A percentile compares a stretch with the other conserved stretches of the same genome.
These are phyloP conservation scores for Tachysurus fulvidraco DNA, from an alignment of 2,113 vertebrate genomes.

Conservation along the genomic window DNA sequence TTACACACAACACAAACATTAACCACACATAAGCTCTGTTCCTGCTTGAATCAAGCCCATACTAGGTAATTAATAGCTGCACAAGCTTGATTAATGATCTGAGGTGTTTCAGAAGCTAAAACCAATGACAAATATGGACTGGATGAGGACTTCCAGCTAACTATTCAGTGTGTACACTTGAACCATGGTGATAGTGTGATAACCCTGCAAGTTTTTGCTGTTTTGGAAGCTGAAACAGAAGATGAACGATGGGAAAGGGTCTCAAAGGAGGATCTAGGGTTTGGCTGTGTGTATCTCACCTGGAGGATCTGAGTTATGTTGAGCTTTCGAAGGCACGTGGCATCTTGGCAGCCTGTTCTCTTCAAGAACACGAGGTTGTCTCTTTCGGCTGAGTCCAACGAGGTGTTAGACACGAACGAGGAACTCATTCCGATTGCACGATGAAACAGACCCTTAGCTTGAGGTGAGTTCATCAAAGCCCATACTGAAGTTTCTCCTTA, in stretches of 20 bases:
- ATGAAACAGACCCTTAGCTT: constrained; percentile 74
- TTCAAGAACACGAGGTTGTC: constrained; percentile 73
- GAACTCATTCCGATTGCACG: constrained; percentile 77
- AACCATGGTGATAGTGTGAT: background rate
- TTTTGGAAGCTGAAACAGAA: background rate
- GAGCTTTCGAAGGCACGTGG: constrained; percentile 66
- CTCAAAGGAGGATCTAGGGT: background rate
- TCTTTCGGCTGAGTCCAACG: constrained; percentile 68
- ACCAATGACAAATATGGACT: background rate
- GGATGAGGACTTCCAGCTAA: background rate
- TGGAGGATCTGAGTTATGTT: constrained; percentile 64
- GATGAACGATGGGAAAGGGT: background rate
- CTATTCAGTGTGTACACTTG: background rate
- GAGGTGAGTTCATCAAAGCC: constrained; percentile 74
- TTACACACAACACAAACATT: background rate
- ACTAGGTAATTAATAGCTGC: background rate
- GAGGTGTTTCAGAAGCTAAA: background rate
- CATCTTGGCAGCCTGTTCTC: constrained; percentile 66
- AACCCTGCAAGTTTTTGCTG: background rate
- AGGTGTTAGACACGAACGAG: constrained; percentile 63
- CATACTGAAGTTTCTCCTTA: constrained; percentile 72
- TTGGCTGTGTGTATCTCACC: constrained; percentile 57
- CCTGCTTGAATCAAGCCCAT: background rate
- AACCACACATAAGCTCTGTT: background rate
- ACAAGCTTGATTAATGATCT: background rate